Evolutionary conservation across 2,113 vertebrate genomes (phyloP).

Genomic region (Halichoerus grypus): DNA sequence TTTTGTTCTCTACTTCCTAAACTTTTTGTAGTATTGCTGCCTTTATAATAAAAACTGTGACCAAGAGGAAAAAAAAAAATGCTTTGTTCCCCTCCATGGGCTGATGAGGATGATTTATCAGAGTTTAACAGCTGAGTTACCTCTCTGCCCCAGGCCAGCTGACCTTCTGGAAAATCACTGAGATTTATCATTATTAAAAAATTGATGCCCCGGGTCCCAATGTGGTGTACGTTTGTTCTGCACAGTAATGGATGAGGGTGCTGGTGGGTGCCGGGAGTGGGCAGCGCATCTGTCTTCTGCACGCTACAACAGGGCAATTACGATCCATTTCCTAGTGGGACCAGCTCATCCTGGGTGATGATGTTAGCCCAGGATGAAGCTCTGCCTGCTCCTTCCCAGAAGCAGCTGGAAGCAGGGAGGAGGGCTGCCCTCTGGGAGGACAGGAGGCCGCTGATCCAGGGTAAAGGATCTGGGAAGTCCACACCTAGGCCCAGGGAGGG

Average conservation of each 20-base stretch:
- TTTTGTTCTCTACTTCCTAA: not conserved
- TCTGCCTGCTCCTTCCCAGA: not conserved
- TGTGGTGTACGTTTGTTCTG: accelerated
- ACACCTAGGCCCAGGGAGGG: not conserved
- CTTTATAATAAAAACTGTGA: constrained; percentile 15
- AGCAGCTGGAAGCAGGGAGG: not conserved
- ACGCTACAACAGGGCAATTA: accelerated
- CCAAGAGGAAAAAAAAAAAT: not conserved
- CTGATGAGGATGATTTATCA: not conserved
- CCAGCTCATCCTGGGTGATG: not conserved
- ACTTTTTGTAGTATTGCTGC: not conserved
- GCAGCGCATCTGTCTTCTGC: accelerated
- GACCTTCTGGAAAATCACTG: constrained; percentile 60
- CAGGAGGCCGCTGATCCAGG: accelerated
- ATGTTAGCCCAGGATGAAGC: accelerated
- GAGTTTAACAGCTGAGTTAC: not conserved
- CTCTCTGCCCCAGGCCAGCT: constrained; percentile 25
- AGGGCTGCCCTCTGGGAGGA: not conserved
- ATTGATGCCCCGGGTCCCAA: not conserved
- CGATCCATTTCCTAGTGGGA: not conserved
- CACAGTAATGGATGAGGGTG: not conserved
- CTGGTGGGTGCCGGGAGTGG: not conserved
- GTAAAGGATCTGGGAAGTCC: not conserved
- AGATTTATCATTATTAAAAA: constrained; percentile 61
- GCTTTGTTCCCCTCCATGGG: accelerated